Evolutionary conservation across 2,797 vertebrate species (phyloP).

Genomic region (Enteromius fasciolatus): DNA sequence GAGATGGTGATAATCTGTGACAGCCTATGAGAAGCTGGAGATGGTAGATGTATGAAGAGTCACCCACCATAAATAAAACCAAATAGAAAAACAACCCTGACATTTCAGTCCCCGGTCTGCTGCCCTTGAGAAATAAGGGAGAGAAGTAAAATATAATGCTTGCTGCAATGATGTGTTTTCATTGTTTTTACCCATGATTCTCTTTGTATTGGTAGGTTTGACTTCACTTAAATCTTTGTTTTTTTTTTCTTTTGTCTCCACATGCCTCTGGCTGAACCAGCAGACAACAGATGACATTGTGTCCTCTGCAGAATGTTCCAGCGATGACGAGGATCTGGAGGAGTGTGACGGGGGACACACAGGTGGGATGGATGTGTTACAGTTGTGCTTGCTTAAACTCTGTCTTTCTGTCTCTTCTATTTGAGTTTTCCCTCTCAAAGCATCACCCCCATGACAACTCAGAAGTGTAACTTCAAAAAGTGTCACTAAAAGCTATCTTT

Average conservation of each 20-base stretch:
- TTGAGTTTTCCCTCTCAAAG: constrained; percentile 84
- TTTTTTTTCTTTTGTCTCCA: constrained; percentile 42
- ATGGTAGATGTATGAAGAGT: constrained; percentile 51
- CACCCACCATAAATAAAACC: constrained; percentile 73
- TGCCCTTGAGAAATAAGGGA: constrained; percentile 27
- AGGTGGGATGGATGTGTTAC: constrained; percentile 97
- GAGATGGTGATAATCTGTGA: constrained; percentile 66
- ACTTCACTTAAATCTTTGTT: constrained; percentile 15
- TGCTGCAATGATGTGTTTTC: constrained; percentile 56
- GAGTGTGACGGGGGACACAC: constrained; percentile 95
- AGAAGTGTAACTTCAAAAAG: constrained; percentile 79
- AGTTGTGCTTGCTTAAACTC: constrained; percentile 84
- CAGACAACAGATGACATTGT: constrained; percentile 97
- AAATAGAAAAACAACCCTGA: constrained; percentile 74
- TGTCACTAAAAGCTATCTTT: constrained; percentile 29
- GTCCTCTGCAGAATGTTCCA: constrained; percentile 97
- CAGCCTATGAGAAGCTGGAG: constrained; percentile 60
- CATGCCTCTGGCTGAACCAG: constrained; percentile 39
- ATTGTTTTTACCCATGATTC: constrained; percentile 29
- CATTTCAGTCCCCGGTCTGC: constrained; percentile 55
- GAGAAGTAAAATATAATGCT: constrained; percentile 25
- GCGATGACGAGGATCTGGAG: constrained; percentile 97
- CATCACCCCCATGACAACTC: constrained; percentile 91
- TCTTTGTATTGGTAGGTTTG: constrained; percentile 2
- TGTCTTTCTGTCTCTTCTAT: constrained; percentile 66